Conservation (phyloP, 1,140 invertebrate species). For the Drosophila sulfurigaster region DNA sequence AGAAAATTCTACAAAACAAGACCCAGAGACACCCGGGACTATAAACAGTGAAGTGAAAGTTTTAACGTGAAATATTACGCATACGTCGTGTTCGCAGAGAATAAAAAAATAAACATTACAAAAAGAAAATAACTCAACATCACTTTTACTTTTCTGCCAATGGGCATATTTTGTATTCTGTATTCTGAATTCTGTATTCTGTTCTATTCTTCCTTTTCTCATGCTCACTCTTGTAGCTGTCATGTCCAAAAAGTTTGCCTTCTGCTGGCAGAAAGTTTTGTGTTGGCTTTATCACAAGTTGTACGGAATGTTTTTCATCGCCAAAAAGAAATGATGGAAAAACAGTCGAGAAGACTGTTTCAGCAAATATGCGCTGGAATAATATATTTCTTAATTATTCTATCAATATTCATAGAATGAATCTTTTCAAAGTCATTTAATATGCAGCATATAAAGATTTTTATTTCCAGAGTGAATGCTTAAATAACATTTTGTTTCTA, state of each 20-base stretch:
- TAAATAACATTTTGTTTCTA: too few relatives aligned
- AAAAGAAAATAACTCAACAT: constrained; percentile 40
- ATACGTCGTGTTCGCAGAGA: constrained; percentile 48
- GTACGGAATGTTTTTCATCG: constrained; percentile 19
- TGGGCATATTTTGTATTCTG: constrained; percentile 7
- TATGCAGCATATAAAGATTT: not conserved
- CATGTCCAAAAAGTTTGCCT: constrained; percentile 58
- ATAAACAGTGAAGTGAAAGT: constrained; percentile 51
- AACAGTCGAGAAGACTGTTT: not conserved
- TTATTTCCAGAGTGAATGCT: not conserved
- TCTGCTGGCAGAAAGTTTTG: constrained; percentile 47
- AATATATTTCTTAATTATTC: not conserved
- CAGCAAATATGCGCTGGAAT: not conserved
- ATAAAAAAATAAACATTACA: not conserved
- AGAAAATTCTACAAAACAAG: constrained; percentile 35
- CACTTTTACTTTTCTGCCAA: constrained; percentile 49
- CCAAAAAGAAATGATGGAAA: not conserved
- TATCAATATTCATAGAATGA: not conserved
- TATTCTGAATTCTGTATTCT: not conserved
- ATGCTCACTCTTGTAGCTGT: constrained; percentile 16
- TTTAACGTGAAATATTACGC: constrained; percentile 62
- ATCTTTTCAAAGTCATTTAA: constrained; percentile 3
- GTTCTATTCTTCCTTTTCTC: not conserved
- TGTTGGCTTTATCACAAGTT: constrained; percentile 57
- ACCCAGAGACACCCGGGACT: not conserved